These are phyloP conservation scores for Fissipunctia ypsillon DNA, from an alignment of 2,888 invertebrate genomes.

Conservation along the genomic window DNA sequence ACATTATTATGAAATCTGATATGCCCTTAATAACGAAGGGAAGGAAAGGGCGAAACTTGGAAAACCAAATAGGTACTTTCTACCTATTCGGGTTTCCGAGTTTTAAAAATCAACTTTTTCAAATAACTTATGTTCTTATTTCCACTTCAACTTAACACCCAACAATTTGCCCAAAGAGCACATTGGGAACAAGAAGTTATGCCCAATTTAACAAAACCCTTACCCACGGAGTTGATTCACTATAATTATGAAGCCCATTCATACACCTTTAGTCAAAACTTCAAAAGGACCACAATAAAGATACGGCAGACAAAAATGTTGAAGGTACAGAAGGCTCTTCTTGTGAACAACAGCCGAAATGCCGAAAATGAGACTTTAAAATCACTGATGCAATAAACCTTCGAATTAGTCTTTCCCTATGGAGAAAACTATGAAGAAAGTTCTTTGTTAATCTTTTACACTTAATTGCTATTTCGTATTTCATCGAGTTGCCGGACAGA, in stretches of 20 bases:
- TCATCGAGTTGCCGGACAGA: background rate
- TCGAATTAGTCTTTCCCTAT: background rate
- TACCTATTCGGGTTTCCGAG: background rate
- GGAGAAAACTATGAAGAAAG: background rate
- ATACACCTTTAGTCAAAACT: slow-evolving; percentile 36
- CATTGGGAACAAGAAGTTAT: slow-evolving; percentile 31
- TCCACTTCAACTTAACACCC: slow-evolving; percentile 32
- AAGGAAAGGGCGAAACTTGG: background rate
- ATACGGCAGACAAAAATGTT: background rate
- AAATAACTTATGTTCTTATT: background rate
- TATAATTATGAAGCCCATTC: slow-evolving; percentile 55
- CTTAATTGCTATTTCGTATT: background rate
- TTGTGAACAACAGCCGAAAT: no score
- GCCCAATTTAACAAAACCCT: slow-evolving; percentile 44
- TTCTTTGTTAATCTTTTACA: background rate
- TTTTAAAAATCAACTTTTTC: background rate
- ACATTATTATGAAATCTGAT: slow-evolving; percentile 8
- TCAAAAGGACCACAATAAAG: slow-evolving; percentile 40
- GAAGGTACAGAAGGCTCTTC: slow-evolving; percentile 25
- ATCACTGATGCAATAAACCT: background rate
- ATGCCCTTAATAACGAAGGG: background rate
- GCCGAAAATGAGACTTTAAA: background rate
- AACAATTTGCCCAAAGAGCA: slow-evolving; percentile 38
- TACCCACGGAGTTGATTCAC: slow-evolving; percentile 39
- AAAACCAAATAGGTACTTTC: slow-evolving; percentile 14